These are phyloP conservation scores for Solen grandis DNA, from an alignment of 1,140 invertebrate genomes.

Conservation along the genomic window DNA sequence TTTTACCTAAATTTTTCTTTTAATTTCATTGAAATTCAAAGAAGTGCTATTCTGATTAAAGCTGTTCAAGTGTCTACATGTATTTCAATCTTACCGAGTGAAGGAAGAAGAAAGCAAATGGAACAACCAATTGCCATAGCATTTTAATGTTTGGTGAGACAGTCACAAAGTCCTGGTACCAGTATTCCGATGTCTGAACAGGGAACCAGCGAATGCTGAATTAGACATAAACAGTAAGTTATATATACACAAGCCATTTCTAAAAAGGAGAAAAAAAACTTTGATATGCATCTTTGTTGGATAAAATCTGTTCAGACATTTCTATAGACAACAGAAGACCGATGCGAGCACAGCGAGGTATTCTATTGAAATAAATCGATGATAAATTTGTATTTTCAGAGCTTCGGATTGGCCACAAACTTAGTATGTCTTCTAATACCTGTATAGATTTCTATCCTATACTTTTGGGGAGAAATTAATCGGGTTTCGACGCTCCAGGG, in stretches of 20 bases:
- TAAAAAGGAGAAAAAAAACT: too few relatives aligned
- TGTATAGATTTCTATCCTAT: too few relatives aligned
- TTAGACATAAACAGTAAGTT: neutral
- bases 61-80: too few relatives aligned
- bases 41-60: too few relatives aligned
- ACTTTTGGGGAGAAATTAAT: too few relatives aligned
- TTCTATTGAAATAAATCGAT: too few relatives aligned
- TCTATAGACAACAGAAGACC: too few relatives aligned
- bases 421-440: neutral
- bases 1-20: too few relatives aligned
- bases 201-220: conserved; percentile 73
- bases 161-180: conserved; percentile 63
- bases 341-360: neutral
- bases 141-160: conserved; percentile 42
- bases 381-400: too few relatives aligned
- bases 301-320: neutral
- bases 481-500: too few relatives aligned
- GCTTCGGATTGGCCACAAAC: neutral
- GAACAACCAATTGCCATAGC: conserved; percentile 53
- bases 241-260: too few relatives aligned
- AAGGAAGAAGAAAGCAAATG: conserved; percentile 64
- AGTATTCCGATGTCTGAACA: conserved; percentile 62
- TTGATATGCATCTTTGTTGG: neutral
- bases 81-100: conserved; percentile 69
- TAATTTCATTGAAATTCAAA: too few relatives aligned